Percentiles rank a stretch among this genome's conserved stretches.
Conservation (phyloP, 53 echinoderm and acorn worm species). For the Stichopus horrens region DNA sequence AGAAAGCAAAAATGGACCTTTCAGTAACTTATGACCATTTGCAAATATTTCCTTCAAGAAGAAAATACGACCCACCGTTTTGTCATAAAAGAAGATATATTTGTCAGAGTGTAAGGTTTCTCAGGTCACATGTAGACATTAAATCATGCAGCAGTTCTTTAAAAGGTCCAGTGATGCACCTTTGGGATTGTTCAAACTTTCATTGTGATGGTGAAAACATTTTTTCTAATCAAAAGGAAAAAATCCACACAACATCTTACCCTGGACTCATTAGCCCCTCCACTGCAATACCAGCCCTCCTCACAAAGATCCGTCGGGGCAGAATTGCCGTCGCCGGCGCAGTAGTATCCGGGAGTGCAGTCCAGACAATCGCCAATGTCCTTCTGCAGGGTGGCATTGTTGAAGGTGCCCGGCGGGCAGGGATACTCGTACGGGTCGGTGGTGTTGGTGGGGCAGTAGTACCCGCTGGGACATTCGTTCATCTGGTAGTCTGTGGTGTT, state of each 20-base stretch:
- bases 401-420: slow-evolving; percentile 88
- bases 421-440: slow-evolving; percentile 81
- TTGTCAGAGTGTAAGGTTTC: no score
- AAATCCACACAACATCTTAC: slow-evolving; percentile 44
- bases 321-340: slow-evolving; percentile 71
- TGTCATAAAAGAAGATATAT: no score
- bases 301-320: slow-evolving; percentile 80
- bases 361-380: slow-evolving; percentile 58
- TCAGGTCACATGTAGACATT: no score
- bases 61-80: no score
- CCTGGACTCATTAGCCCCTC: slow-evolving; percentile 77
- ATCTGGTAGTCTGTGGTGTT: slow-evolving; percentile 88
- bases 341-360: slow-evolving; percentile 87
- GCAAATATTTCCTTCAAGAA: no score
- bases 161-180: no score
- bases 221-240: not conserved
- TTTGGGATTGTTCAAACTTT: not conserved
- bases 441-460: slow-evolving; percentile 89
- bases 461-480: slow-evolving; percentile 83
- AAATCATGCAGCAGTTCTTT: no score
- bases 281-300: slow-evolving; percentile 87
- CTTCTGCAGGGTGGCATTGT: slow-evolving; percentile 74
- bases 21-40: no score
- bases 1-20: not conserved
- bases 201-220: not conserved